Conservation (phyloP, 2,888 invertebrate genomes). For the Tortricodes alternella region DNA sequence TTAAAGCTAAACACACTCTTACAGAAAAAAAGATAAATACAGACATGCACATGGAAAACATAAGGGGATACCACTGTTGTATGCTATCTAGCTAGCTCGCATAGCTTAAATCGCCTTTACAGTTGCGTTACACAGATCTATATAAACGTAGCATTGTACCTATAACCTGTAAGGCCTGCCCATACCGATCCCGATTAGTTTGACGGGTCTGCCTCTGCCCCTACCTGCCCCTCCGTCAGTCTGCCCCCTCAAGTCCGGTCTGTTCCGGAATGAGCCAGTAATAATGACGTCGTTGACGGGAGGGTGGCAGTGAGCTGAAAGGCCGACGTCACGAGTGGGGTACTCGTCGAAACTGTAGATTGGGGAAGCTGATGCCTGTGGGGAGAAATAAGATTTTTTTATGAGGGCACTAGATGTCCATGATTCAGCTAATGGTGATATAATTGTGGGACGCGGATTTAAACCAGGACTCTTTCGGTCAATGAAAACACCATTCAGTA, state of each 20-base stretch:
- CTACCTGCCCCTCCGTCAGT: constrained; percentile 20
- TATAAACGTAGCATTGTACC: no score
- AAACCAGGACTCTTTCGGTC: no score
- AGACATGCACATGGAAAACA: no score
- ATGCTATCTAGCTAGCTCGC: no score
- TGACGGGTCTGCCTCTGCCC: constrained; percentile 23
- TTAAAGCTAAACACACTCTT: no score
- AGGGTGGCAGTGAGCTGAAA: background rate
- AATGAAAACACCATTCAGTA: no score
- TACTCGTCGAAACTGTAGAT: constrained; percentile 33
- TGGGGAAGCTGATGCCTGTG: background rate
- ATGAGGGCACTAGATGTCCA: no score
- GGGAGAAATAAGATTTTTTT: background rate
- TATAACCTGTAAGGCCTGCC: constrained; percentile 37
- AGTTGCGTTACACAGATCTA: background rate
- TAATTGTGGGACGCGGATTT: no score
- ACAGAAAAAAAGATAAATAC: no score
- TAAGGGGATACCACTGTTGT: no score
- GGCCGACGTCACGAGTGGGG: constrained; percentile 39
- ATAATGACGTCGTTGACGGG: constrained; percentile 34
- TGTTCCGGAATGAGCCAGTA: constrained; percentile 37
- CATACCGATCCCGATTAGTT: constrained; percentile 35
- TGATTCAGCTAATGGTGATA: no score
- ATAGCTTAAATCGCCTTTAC: background rate
- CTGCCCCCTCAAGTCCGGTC: background rate